Evolutionary conservation across 2,797 vertebrate genomes (phyloP), one percentile per base, ranked within the genome.

Genomic region (Spinus olivaceus): DNA sequence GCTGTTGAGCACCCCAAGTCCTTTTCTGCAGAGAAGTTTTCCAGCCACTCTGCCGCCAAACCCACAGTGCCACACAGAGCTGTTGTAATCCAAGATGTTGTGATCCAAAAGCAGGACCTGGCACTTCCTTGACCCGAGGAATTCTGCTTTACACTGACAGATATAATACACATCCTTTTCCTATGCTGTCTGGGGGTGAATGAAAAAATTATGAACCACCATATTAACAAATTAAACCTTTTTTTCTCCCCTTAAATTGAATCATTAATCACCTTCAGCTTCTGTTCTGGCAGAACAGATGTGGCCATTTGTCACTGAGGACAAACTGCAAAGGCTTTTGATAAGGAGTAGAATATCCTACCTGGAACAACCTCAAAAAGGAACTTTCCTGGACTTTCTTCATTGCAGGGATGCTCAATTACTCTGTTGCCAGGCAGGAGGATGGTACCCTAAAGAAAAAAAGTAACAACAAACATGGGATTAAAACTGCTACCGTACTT

Each of bases 311-410:
- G 37, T 81, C 91, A 88, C 63, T 5, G 8, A 88, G 32, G 82
- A 94, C 50, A 94, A 88, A 87, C 28, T 46, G 33, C 54, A 86
- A 93, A 77, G 50, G 33, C 24, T 84, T 84, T 88, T 81, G 59
- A 82, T 1, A 3, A 21, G 16, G 18, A 76, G 14, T 22, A 90
- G 92, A 97, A 79, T 63, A 81, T 77, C 97, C 92, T 99, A 99
- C 99, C 99, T 99, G 99, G 98, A 98, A 99, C 94, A 95, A 99
- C 98, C 98, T 99, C 99, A 94, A 99, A 99, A 93, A 99, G 98
- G 97, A 98, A 99, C 96, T 99, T 99, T 33, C 99, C 99, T 37
- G 98, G 98, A 71, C 98, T 99, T 84, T 99, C 99, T 51, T 99
- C 98, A 95, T 98, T 99, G 97, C 97, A 98, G 27, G 98, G 98